A percentile compares a stretch with the other conserved stretches of the same genome.
These are phyloP conservation scores for Pseudachorutes palmiensis DNA, from an alignment of 1,140 invertebrate genomes.

Conservation along the genomic window DNA sequence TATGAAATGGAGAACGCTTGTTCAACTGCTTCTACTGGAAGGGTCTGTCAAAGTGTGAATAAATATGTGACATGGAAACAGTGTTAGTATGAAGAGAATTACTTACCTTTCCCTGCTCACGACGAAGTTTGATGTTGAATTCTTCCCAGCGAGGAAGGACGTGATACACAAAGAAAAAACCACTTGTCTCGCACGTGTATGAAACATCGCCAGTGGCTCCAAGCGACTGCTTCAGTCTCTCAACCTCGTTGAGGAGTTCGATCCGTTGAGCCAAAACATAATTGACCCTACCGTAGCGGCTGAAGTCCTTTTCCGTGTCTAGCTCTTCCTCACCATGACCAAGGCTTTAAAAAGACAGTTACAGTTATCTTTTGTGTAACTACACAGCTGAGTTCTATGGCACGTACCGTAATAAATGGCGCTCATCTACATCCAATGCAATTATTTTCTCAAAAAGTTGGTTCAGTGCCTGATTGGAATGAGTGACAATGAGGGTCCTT, in stretches of 20 bases:
- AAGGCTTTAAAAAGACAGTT: slow-evolving; percentile 53
- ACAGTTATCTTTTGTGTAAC: not conserved
- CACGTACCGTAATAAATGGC: slow-evolving; percentile 94
- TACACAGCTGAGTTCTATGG: slow-evolving; percentile 74
- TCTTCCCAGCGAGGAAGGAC: slow-evolving; percentile 84
- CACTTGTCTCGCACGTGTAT: slow-evolving; percentile 97
- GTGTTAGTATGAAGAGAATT: not conserved
- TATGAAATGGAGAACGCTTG: slow-evolving; percentile 85
- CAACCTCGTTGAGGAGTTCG: slow-evolving; percentile 83
- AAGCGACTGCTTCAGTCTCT: slow-evolving; percentile 74
- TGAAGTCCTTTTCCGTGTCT: slow-evolving; percentile 98
- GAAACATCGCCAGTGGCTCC: slow-evolving; percentile 81
- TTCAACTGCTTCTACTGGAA: slow-evolving; percentile 44
- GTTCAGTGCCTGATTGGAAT: slow-evolving; percentile 99
- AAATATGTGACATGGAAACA: not conserved
- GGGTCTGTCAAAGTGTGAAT: slow-evolving; percentile 35
- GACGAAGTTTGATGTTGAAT: slow-evolving; percentile 55
- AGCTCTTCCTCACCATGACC: slow-evolving; percentile 98
- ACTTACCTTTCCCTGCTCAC: slow-evolving; percentile 40
- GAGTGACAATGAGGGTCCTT: slow-evolving; percentile 95
- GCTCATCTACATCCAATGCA: slow-evolving; percentile 91
- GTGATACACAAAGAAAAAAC: slow-evolving; percentile 81
- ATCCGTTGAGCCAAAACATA: slow-evolving; percentile 91
- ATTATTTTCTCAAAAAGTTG: slow-evolving; percentile 99
- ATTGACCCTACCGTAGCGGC: slow-evolving; percentile 95